Percentiles rank a stretch among this genome's conserved stretches.
Conservation (phyloP, 2,797 vertebrate genomes). For the Trachops cirrhosus region DNA sequence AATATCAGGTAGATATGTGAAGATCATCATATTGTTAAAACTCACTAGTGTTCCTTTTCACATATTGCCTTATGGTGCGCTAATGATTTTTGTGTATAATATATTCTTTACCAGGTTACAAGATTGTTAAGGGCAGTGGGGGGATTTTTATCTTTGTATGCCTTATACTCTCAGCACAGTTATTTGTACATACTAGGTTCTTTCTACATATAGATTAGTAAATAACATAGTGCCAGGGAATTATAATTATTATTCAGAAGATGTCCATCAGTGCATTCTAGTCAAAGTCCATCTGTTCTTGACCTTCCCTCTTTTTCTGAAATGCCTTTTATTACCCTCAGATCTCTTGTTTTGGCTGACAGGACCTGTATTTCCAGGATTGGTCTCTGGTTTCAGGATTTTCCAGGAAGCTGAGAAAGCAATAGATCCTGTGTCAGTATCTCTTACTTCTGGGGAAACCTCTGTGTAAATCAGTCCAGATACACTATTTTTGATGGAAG, state of each 20-base stretch:
- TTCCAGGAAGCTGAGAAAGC: background rate
- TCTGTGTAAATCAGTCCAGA: background rate
- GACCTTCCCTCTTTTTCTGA: background rate
- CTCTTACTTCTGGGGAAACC: constrained; percentile 20
- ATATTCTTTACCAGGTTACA: background rate
- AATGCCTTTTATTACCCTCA: background rate
- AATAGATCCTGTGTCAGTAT: background rate
- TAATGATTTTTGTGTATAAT: background rate
- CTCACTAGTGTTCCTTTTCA: background rate
- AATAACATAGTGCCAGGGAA: background rate
- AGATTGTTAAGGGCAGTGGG: background rate
- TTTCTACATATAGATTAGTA: background rate
- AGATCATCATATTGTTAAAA: background rate
- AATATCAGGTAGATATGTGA: background rate
- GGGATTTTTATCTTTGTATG: background rate
- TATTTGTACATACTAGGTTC: background rate
- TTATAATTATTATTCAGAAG: background rate
- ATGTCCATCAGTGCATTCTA: background rate
- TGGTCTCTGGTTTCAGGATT: background rate
- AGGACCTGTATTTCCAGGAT: background rate
- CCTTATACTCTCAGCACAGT: background rate
- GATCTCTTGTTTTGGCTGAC: background rate
- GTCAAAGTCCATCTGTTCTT: background rate
- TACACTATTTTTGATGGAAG: background rate
- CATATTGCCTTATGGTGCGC: background rate